These are phyloP conservation scores for Mus minutoides DNA, from an alignment of 2,797 vertebrate genomes.

Conservation along the genomic window DNA sequence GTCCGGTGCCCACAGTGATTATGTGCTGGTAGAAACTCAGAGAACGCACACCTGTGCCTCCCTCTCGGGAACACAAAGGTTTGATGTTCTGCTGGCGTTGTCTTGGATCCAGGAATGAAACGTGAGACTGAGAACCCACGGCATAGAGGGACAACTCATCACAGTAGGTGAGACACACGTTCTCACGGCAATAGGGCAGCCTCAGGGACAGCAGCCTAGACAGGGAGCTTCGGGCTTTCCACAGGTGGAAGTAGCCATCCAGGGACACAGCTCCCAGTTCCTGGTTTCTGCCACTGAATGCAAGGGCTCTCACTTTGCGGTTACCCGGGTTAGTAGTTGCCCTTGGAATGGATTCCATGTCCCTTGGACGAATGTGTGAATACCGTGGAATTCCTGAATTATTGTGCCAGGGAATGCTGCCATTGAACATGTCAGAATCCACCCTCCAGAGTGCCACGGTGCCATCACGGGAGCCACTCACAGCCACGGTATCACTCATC, in stretches of 20 bases:
- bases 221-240: conserved; percentile 38
- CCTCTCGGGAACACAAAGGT: conserved; percentile 94
- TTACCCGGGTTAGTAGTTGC: conserved; percentile 44
- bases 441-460: conserved; percentile 65
- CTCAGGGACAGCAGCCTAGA: conserved; percentile 86
- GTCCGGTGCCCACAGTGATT: conserved; percentile 96
- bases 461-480: conserved; percentile 69
- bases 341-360: conserved; percentile 29
- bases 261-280: conserved; percentile 96
- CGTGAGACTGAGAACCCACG: conserved; percentile 49
- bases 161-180: conserved; percentile 96
- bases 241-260: conserved; percentile 93
- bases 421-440: not conserved
- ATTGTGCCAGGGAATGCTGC: not conserved
- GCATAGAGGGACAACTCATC: conserved; percentile 86
- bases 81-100: conserved; percentile 91
- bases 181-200: conserved; percentile 96
- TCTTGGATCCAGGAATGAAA: conserved; percentile 90
- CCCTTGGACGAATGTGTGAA: conserved; percentile 23
- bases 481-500: conserved; percentile 62
- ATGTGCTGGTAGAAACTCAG: conserved; percentile 98
- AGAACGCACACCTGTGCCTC: conserved; percentile 95
- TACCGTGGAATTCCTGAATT: not conserved
- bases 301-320: conserved; percentile 69
- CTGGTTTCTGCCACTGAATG: conserved; percentile 83